Evolutionary conservation across 2,888 invertebrate species (phyloP), one percentile per base, ranked within the genome.

Genomic region (Trachelus stipa): DNA sequence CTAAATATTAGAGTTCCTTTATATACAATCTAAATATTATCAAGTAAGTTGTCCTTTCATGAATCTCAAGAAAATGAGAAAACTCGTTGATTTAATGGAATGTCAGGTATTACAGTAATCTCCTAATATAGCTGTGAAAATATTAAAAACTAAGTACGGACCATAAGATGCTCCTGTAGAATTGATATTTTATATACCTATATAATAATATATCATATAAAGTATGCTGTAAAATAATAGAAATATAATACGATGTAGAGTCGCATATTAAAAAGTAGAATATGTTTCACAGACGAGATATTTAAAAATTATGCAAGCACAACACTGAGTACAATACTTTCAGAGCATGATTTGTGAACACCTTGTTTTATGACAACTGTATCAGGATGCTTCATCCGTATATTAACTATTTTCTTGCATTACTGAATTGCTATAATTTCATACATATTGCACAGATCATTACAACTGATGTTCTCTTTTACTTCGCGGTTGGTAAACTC

Each of bases 401-500:
- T 56, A 56, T 56, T 9, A 56, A 56, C 56, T 23, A 9, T 56
- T 56, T 56, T 23, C 56, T 56, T 56, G 23, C 56, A 56, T 56
- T 15, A 56, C 23, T 56, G 23, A 56, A 56, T 23, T 23, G 23
- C 6, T 56, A 56, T 6, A 56, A 56, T 23, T 56, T 23, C 56
- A 56, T 23, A 56, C 6, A 40, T 23, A 56, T 56, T 56, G 56
- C 56, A 56, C 56, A 56, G 56, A 73, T 34, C 23, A 75, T 68
- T 77, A 78, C 23, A 78, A 73, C 31, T 80, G 68, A 56, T 79
- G 76, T 77, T 80, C 37, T 76, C 80, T 84, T 35, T 75, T 74
- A 40, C 74, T 93, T 23, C 92, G 92, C 71, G 92, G 85, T 79
- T 92, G 91, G 82, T 92, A 91, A 75, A 95, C 84, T 79, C 96